Evolutionary conservation across 2,113 vertebrate species (phyloP), one percentile per base, ranked within the genome.

Genomic region (Malurus melanocephalus): DNA sequence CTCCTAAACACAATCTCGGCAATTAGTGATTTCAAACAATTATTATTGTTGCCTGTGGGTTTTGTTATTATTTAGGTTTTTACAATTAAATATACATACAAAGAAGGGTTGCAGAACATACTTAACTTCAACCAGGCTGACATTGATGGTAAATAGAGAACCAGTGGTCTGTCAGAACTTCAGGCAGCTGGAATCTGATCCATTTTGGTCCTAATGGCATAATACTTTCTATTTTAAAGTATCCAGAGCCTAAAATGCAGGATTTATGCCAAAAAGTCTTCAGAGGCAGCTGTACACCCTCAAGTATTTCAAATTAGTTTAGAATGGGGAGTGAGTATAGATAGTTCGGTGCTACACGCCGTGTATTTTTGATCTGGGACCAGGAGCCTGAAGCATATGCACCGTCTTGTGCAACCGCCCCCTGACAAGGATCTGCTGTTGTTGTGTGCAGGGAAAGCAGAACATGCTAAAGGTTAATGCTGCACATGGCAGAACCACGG

Each of bases 341-440:
- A 94, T 77, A 81, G 83, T 28, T 93, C 77, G 0, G 42, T 74
- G 76, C 55, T 84, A 68, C 80, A 57, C 15, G 38, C 53, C 49
- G 19, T 56, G 46, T 92, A 92, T 93, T 95, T 95, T 46, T 92
- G 86, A 83, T 86, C 66, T 3, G 4, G 69, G 86, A 65, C 62
- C 65, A 66, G 42, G 78, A 90, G 84, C 87, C 53, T 92, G 49
- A 53, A 95, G 57, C 74, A 46, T 88, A 90, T 79, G 91, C 59
- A 79, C 62, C 0, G 1, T 38, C 84, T 94, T 87, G 38, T 72
- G 62, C 45, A 93, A 73, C 94, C 91, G 87, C 87, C 95, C 84
- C 80, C 91, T 86, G 91, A 95, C 66, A 88, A 87, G 51, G 87
- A 84, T 94, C 87, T 90, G 83, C 88, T 93, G 93, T 92, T 92